Percentiles rank a stretch among this genome's conserved stretches.
These are phyloP conservation scores for Dione vanillae DNA, from an alignment of 2,888 invertebrate genomes.

Conservation along the genomic window DNA sequence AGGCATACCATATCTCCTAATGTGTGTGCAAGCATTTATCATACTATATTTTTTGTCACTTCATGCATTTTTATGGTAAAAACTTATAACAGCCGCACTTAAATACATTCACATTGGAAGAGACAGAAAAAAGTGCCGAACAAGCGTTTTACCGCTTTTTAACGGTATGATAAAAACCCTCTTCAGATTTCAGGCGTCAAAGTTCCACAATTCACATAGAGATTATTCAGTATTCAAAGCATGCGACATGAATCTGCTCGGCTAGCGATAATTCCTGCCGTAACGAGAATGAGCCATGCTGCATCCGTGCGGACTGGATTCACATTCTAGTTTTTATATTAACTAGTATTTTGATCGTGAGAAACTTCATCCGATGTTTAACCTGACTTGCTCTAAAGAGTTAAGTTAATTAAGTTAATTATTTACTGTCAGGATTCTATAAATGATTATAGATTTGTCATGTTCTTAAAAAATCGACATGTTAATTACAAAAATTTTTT, in stretches of 20 bases:
- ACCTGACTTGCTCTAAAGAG: conserved; percentile 23
- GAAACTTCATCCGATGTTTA: conserved; percentile 53
- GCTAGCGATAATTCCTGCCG: conserved; percentile 40
- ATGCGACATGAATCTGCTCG: conserved; percentile 42
- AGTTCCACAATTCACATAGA: conserved; percentile 29
- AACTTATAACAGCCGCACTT: background rate
- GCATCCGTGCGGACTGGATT: conserved; percentile 61
- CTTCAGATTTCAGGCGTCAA: conserved; percentile 24
- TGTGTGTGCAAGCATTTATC: background rate
- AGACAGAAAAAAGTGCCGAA: conserved; percentile 21
- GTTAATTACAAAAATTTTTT: background rate
- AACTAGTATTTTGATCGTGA: conserved; percentile 72
- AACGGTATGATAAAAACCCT: conserved; percentile 23
- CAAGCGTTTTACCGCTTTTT: conserved; percentile 14
- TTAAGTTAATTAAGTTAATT: conserved; percentile 31
- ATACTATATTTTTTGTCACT: background rate
- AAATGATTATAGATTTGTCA: conserved; percentile 4
- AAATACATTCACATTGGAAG: background rate
- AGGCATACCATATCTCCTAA: conserved; percentile 23
- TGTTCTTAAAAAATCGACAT: background rate
- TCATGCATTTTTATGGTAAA: background rate
- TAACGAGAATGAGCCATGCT: conserved; percentile 43
- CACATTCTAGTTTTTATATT: conserved; percentile 65
- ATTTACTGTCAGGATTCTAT: conserved; percentile 33
- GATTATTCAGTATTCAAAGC: conserved; percentile 40